Conservation (phyloP, 2,797 vertebrate species). For the Crypturellus tataupa region DNA sequence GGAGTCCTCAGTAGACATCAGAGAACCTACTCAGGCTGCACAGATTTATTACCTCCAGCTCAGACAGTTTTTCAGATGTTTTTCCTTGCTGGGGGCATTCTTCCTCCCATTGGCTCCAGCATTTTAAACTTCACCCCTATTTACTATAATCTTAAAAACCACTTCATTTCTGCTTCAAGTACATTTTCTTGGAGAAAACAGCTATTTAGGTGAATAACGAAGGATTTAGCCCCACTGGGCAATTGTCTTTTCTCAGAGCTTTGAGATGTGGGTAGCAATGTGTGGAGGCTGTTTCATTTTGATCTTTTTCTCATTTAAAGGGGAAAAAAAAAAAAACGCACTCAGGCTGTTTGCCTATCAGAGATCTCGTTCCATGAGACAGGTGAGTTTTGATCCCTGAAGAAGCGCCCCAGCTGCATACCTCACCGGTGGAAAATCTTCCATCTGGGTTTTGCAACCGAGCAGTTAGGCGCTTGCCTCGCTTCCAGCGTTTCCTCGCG, state of each 20-base stretch:
- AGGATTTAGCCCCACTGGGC: neutral
- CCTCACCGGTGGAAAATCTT: neutral
- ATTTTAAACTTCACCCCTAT: neutral
- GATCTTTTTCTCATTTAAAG: neutral
- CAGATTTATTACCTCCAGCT: neutral
- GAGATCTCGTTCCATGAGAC: neutral
- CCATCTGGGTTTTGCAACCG: neutral
- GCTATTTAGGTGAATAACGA: neutral
- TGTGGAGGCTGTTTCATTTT: neutral
- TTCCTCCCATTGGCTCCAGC: neutral
- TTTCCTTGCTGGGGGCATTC: slow-evolving; percentile 14
- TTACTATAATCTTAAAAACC: slow-evolving; percentile 30
- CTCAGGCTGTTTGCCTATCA: neutral
- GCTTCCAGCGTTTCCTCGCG: slow-evolving; percentile 51
- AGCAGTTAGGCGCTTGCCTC: neutral
- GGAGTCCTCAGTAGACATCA: neutral
- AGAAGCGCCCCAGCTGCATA: neutral
- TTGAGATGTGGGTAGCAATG: neutral
- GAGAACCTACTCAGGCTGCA: neutral
- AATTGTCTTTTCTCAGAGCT: neutral
- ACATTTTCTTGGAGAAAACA: neutral
- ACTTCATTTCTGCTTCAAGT: slow-evolving; percentile 3
- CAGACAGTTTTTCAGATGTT: neutral
- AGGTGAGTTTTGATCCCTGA: neutral
- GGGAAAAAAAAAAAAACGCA: neutral